Evolutionary conservation across 1,140 invertebrate genomes (phyloP).

Genomic region (Ruditapes philippinarum): DNA sequence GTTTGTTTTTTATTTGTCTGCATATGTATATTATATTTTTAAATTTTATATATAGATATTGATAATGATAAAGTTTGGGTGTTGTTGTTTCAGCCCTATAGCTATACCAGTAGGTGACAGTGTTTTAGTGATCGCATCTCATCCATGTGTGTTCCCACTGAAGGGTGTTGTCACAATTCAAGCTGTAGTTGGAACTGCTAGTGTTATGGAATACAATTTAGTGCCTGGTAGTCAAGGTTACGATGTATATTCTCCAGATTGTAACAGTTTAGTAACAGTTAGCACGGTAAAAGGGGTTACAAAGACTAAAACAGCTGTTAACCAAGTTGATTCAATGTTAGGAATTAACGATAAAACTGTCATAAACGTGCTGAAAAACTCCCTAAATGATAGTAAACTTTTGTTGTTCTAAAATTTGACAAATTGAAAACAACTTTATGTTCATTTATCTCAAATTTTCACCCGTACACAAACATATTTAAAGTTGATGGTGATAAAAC

Average conservation of each 20-base stretch:
- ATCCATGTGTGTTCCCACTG: constrained; percentile 32
- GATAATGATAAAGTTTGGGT: too few relatives aligned
- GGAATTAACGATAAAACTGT: background rate
- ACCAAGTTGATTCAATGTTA: background rate
- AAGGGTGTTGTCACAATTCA: constrained; percentile 21
- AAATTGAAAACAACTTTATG: constrained; percentile 40
- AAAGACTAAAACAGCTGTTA: constrained; percentile 17
- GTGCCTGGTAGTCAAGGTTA: background rate
- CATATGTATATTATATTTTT: background rate
- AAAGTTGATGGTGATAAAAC: constrained; percentile 21
- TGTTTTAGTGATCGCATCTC: constrained; percentile 19
- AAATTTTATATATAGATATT: too few relatives aligned
- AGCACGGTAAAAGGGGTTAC: background rate
- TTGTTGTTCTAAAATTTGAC: constrained; percentile 33
- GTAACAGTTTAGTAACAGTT: constrained; percentile 45
- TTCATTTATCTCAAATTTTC: constrained; percentile 36
- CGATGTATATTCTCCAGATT: constrained; percentile 42
- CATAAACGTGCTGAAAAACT: background rate
- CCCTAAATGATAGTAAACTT: background rate
- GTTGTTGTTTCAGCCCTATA: background rate
- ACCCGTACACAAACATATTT: constrained; percentile 38
- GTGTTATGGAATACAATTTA: constrained; percentile 31
- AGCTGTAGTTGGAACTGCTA: background rate
- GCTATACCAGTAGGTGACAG: constrained; percentile 5
- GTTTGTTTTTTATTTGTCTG: background rate